Percentiles rank a stretch among this genome's conserved stretches.
phyloP scores from a whole-genome alignment of 64 coral and sea anemone genomes.

The Montipora capricornis region DNA sequence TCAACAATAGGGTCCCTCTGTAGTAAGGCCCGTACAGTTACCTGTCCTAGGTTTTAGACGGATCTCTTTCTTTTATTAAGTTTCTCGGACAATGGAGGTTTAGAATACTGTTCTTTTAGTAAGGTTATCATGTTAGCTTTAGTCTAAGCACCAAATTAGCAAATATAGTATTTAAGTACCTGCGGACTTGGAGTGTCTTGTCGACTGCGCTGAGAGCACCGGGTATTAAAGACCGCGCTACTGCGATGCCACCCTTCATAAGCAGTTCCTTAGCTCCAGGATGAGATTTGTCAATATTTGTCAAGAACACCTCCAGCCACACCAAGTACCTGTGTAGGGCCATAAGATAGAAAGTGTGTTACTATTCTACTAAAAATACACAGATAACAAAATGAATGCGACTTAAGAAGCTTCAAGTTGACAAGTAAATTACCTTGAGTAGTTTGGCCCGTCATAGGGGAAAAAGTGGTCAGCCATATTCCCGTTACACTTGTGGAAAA shows the following conservation, averaged over 20 bases:
- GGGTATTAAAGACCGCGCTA: constrained; percentile 51
- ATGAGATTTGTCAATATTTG: neutral
- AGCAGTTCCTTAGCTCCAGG: constrained; percentile 32
- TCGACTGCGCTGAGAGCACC: constrained; percentile 68
- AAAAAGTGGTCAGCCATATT: constrained; percentile 71
- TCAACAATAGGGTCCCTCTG: too few species aligned
- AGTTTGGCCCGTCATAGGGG: constrained; percentile 45
- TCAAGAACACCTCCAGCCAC: constrained; percentile 42
- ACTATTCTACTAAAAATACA: neutral
- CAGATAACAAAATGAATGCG: neutral
- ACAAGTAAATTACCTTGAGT: constrained; percentile 38
- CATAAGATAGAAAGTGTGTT: neutral
- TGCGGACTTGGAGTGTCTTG: constrained; percentile 58
- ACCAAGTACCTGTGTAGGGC: neutral
- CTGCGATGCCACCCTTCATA: constrained; percentile 56
- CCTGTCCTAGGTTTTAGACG: too few species aligned
- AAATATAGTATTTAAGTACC: constrained; percentile 15
- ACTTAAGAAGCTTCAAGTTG: neutral
- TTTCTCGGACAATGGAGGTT: too few species aligned
- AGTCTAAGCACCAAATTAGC: constrained; percentile 45
- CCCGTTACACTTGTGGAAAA: constrained; percentile 74
- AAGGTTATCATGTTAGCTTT: constrained; percentile 10
- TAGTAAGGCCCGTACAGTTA: too few species aligned
- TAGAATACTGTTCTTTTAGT: too few species aligned
- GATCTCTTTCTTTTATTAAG: too few species aligned